Evolutionary conservation across 2,888 invertebrate species (phyloP).

Genomic region (Himalopsyche kuldschensis): DNA sequence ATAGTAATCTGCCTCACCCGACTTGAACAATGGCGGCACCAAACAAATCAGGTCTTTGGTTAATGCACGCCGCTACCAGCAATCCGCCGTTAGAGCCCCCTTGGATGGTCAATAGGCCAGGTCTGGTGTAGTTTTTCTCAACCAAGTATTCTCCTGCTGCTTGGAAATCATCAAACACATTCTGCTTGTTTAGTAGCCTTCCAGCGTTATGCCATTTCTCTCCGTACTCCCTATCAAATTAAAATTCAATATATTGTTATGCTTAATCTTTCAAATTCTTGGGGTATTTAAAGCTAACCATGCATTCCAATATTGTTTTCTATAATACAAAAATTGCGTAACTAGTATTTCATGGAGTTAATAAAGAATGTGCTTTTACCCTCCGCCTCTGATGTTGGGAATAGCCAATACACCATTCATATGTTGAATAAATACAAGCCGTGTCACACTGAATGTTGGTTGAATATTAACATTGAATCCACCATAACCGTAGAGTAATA

Average conservation of each 20-base stretch:
- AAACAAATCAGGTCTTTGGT: conserved; percentile 93
- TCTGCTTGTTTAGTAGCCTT: conserved; percentile 89
- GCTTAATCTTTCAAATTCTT: too few species aligned
- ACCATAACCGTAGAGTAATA: conserved; percentile 93
- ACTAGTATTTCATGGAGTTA: conserved; percentile 23
- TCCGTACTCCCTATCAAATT: conserved; percentile 81
- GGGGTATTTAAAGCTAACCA: not conserved
- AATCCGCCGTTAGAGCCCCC: conserved; percentile 98
- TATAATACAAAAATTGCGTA: too few species aligned
- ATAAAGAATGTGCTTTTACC: conserved; percentile 60
- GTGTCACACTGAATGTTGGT: conserved; percentile 85
- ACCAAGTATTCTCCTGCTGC: conserved; percentile 88
- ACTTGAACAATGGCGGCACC: conserved; percentile 93
- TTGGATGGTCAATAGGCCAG: conserved; percentile 78
- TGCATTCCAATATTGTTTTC: not conserved
- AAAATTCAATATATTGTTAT: not conserved
- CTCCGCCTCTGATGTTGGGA: conserved; percentile 95
- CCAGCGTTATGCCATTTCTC: conserved; percentile 97
- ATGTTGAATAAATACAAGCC: conserved; percentile 86
- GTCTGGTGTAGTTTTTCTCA: conserved; percentile 74
- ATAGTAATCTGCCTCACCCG: conserved; percentile 65
- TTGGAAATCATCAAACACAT: conserved; percentile 96
- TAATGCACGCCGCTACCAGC: conserved; percentile 90
- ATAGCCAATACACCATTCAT: conserved; percentile 87
- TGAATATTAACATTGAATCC: conserved; percentile 93